A percentile compares a stretch with the other conserved stretches of the same genome.
phyloP scores from a whole-genome alignment of 2,888 invertebrate species.

The Lochmaea capreae region DNA sequence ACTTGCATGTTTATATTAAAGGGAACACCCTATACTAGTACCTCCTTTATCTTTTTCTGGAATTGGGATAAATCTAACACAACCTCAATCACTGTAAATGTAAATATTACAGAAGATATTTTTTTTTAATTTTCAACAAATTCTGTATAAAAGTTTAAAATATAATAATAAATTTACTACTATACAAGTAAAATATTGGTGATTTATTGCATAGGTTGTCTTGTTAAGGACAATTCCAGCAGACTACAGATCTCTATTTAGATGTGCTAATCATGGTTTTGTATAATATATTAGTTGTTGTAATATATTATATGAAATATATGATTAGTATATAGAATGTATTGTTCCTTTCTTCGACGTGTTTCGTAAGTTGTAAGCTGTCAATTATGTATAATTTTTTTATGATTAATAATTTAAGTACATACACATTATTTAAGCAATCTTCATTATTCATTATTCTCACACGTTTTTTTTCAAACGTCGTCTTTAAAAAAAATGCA shows the following conservation, averaged over 20 bases:
- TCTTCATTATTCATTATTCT: not conserved
- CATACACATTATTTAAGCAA: not conserved
- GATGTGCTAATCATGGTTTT: not conserved
- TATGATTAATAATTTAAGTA: not conserved
- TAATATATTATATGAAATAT: too few relatives aligned
- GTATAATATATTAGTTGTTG: not conserved
- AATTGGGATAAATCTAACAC: too few relatives aligned
- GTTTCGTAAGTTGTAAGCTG: not conserved
- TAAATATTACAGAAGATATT: too few relatives aligned
- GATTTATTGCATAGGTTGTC: not conserved
- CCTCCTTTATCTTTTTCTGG: too few relatives aligned
- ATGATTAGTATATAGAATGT: not conserved
- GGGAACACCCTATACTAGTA: too few relatives aligned
- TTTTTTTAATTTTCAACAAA: too few relatives aligned
- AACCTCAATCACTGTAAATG: too few relatives aligned
- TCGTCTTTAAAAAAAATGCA: too few relatives aligned
- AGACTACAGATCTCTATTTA: not conserved
- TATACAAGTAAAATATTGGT: too few relatives aligned
- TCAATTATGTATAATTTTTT: not conserved
- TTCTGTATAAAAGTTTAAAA: too few relatives aligned
- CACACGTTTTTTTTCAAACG: not conserved
- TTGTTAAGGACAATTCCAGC: not conserved
- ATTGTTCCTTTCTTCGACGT: not conserved
- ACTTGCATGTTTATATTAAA: too few relatives aligned
- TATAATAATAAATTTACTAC: too few relatives aligned